Conservation (phyloP, 2,888 invertebrate genomes). For the Mythimna loreyi region DNA sequence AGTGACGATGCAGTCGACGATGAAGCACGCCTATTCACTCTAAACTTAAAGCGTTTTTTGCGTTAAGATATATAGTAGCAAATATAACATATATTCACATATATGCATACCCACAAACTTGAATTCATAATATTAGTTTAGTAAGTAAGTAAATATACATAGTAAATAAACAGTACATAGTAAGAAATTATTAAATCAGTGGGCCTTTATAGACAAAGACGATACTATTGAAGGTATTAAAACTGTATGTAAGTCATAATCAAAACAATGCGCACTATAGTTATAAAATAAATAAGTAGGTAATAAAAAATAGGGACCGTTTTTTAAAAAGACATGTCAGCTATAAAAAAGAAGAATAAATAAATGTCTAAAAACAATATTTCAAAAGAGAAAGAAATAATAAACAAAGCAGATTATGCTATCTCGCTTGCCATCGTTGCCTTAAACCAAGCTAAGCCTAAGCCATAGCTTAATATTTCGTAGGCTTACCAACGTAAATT, state of each 20-base stretch:
- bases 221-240: constrained; percentile 13
- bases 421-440: constrained; percentile 26
- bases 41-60: no score
- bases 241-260: not conserved
- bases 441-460: constrained; percentile 13
- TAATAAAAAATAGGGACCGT: not conserved
- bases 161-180: no score
- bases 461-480: constrained; percentile 48
- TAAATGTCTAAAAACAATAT: constrained; percentile 3
- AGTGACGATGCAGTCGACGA: no score
- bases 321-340: not conserved
- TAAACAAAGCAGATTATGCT: not conserved
- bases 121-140: no score
- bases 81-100: no score
- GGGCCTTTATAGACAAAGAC: no score
- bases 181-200: no score
- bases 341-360: not conserved
- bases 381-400: not conserved
- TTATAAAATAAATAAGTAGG: no score
- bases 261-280: not conserved
- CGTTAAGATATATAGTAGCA: no score
- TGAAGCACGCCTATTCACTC: no score
- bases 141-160: no score
- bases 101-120: no score
- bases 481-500: constrained; percentile 46